A percentile compares a stretch with the other conserved stretches of the same genome.
phyloP scores from a whole-genome alignment of 2,888 invertebrate species.

The Amphipyra berbera region DNA sequence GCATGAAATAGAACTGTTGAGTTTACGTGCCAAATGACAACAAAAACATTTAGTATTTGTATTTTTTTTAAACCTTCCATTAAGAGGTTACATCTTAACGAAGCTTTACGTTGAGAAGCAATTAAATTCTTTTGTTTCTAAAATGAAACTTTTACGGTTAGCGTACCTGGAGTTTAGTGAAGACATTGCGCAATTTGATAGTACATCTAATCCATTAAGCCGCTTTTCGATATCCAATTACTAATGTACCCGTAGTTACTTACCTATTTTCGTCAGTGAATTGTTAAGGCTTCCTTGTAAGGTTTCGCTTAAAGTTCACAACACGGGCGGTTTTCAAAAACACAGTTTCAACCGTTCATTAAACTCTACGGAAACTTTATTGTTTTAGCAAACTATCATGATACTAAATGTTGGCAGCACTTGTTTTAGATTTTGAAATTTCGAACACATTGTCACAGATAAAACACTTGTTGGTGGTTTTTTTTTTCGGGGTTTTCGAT shows the following conservation, averaged over 20 bases:
- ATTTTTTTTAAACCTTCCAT: constrained; percentile 2
- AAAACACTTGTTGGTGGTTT: constrained; percentile 33
- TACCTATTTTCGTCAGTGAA: constrained; percentile 71
- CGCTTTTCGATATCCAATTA: constrained; percentile 72
- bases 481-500: constrained; percentile 29
- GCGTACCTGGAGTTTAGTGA: constrained; percentile 16
- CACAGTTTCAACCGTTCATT: constrained; percentile 52
- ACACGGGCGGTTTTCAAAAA: constrained; percentile 62
- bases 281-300: constrained; percentile 70
- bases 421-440: constrained; percentile 20
- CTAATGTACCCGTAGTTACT: constrained; percentile 66
- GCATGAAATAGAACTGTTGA: constrained; percentile 59
- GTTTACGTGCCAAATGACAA: constrained; percentile 23
- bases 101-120: background rate
- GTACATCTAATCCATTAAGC: constrained; percentile 50
- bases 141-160: background rate
- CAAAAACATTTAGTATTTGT: constrained; percentile 5
- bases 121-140: background rate
- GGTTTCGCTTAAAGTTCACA: constrained; percentile 69
- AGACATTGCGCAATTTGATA: constrained; percentile 50
- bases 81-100: background rate
- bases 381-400: constrained; percentile 32
- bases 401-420: constrained; percentile 23
- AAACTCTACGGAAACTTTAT: constrained; percentile 39
- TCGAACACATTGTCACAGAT: constrained; percentile 58